Base-by-base conservation (phyloP, 2,888 invertebrate genomes). In the Trichogramma dendrolimi region DNA sequence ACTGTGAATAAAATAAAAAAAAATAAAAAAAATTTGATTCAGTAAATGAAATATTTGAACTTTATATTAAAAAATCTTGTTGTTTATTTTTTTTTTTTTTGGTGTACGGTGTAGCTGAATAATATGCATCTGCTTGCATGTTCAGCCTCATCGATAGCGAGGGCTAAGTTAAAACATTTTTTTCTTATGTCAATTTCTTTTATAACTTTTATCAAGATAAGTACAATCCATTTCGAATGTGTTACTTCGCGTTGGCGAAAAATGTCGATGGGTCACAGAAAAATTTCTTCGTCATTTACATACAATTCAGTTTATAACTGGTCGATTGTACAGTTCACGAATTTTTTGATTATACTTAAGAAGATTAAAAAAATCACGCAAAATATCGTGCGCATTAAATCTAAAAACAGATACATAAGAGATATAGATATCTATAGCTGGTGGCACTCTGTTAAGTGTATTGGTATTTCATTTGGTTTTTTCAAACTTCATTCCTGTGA, bases 61-160 rank as follows among this genome's bases (percentile, higher is more conserved):
- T 49, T 61, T 65, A 63, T 63, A 65, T 63, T 65, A 65, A 61
- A 65, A 65, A 65, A 65, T 59, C 42, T 62, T 64, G 55, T 41
- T 64, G 60, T 65, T 63, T 60, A 60, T 54, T 47, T 56, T 58
- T 40, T 65, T 60, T 62, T 41, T 65, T 42, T 65, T 65, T 44
- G 50, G 27, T 54, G 56, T 65, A 58, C 42, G 48, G 43, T 61
- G 48, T 52, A 62, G 52, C 55, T 54, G 40, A 58, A 55, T 40
- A 61, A 61, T 61, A 53, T 65, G 53, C 59, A 65, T 46, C 43
- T 62, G 58, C 55, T 42, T 57, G 51, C 59, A 62, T 42, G 49
- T 27, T 59, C 43, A 58, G 50, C 51, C 54, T 40, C 51, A 64
- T 60, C 43, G 58, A 41, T 55, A 57, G 42, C 52, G 39, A 60